Evolutionary conservation across 2,888 invertebrate genomes (phyloP).

Genomic region (Gymnosoma rotundatum): DNA sequence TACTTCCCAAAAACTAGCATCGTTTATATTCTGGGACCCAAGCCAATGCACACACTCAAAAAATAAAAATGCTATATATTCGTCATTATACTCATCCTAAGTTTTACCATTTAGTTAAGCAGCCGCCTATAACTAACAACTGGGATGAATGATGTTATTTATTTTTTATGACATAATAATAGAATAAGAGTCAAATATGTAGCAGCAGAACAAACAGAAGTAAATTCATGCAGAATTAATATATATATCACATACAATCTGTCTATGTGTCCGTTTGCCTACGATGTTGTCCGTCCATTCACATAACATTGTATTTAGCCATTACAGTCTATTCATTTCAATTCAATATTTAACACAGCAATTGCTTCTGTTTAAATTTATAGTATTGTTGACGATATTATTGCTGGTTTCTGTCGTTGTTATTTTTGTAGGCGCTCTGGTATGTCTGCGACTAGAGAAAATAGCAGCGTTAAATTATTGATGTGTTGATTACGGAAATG

Average conservation of each 20-base stretch:
- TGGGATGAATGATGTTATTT: slow-evolving; percentile 38
- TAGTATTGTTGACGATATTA: slow-evolving; percentile 31
- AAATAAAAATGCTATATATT: slow-evolving; percentile 13
- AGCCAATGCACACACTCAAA: not conserved
- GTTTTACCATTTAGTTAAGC: slow-evolving; percentile 1
- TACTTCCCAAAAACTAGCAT: slow-evolving; percentile 15
- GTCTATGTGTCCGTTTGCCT: not conserved
- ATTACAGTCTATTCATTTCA: slow-evolving; percentile 39
- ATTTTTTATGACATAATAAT: slow-evolving; percentile 59
- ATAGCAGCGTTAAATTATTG: slow-evolving; percentile 38
- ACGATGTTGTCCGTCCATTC: slow-evolving; percentile 1
- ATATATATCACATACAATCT: slow-evolving; percentile 36
- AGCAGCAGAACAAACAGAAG: slow-evolving; percentile 20
- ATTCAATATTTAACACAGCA: slow-evolving; percentile 58
- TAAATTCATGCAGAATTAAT: slow-evolving; percentile 36
- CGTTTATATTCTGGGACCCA: slow-evolving; percentile 24
- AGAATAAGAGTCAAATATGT: slow-evolving; percentile 26
- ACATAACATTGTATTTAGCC: not conserved
- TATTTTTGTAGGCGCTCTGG: slow-evolving; percentile 1
- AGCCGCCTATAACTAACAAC: slow-evolving; percentile 50
- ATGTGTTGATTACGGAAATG: slow-evolving; percentile 61
- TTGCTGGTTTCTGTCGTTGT: not conserved
- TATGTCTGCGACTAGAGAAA: slow-evolving; percentile 24
- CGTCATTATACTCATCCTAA: slow-evolving; percentile 14
- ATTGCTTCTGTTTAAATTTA: slow-evolving; percentile 51